Conservation (phyloP, 2,113 vertebrate species). For the Platysternon megacephalum region DNA sequence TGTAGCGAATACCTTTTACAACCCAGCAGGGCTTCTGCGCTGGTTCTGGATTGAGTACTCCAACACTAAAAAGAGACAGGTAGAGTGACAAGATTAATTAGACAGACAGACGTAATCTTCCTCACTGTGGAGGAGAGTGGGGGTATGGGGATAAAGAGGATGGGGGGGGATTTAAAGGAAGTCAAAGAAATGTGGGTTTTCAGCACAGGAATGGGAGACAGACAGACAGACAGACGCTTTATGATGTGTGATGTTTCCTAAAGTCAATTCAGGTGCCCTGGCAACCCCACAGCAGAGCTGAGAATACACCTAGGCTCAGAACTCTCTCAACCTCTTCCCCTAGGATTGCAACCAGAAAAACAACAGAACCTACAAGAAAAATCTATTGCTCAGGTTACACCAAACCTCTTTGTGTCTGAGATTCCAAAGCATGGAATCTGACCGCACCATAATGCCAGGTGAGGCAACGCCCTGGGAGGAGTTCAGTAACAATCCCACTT, state of each 20-base stretch:
- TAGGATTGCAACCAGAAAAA: not conserved
- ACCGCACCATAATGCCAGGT: not conserved
- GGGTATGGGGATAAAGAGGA: not conserved
- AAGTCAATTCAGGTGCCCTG: not conserved
- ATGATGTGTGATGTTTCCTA: not conserved
- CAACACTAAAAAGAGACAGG: not conserved
- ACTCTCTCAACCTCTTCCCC: not conserved
- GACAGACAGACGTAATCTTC: not conserved
- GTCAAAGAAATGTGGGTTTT: rapidly evolving
- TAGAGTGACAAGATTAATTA: not conserved
- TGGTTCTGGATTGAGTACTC: rapidly evolving
- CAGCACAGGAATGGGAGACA: not conserved
- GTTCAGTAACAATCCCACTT: not conserved
- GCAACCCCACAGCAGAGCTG: not conserved
- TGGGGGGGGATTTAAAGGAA: not conserved
- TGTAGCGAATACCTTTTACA: not conserved
- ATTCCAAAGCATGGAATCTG: not conserved
- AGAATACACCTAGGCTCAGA: not conserved
- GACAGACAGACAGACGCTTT: not conserved
- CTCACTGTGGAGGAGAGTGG: not conserved
- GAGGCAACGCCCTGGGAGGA: not conserved
- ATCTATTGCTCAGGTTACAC: not conserved
- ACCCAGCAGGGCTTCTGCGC: not conserved
- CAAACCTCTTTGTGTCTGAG: not conserved
- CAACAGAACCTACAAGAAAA: not conserved